Conservation (phyloP, 2,113 vertebrate genomes). For the Brachionichthys hirsutus region DNA sequence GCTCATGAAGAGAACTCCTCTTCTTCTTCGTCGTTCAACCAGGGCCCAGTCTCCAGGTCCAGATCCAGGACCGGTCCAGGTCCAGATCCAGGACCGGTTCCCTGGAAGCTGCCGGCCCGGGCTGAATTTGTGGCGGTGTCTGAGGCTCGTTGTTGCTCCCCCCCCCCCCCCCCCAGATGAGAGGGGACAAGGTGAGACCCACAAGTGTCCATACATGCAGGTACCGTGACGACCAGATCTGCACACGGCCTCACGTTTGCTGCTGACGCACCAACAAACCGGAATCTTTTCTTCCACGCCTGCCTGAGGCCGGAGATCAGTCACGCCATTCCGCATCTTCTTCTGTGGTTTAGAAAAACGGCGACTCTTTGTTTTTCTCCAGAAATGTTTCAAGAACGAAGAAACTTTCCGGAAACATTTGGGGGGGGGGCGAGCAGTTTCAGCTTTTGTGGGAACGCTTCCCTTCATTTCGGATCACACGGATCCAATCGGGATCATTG, state of each 20-base stretch:
- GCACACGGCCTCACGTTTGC: constrained; percentile 18
- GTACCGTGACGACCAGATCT: constrained; percentile 56
- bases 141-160: constrained; percentile 19
- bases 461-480: constrained; percentile 82
- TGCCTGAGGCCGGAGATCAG: constrained; percentile 80
- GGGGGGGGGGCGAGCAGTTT: no score
- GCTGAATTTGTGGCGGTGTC: background rate
- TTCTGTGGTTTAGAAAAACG: no score
- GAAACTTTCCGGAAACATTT: no score
- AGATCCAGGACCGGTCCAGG: no score
- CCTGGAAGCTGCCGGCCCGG: background rate
- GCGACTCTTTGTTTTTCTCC: no score
- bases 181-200: constrained; percentile 61
- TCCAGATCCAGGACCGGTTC: no score
- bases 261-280: background rate
- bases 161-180: constrained; percentile 74
- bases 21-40: no score
- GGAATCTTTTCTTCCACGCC: background rate
- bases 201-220: constrained; percentile 79
- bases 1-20: no score
- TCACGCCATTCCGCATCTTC: constrained; percentile 64
- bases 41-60: no score
- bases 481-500: constrained; percentile 93
- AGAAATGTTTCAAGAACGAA: no score
- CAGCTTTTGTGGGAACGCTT: no score